A percentile compares a stretch with the other conserved stretches of the same genome.
Conservation (phyloP, 2,888 invertebrate species). For the Synergus japonicus region DNA sequence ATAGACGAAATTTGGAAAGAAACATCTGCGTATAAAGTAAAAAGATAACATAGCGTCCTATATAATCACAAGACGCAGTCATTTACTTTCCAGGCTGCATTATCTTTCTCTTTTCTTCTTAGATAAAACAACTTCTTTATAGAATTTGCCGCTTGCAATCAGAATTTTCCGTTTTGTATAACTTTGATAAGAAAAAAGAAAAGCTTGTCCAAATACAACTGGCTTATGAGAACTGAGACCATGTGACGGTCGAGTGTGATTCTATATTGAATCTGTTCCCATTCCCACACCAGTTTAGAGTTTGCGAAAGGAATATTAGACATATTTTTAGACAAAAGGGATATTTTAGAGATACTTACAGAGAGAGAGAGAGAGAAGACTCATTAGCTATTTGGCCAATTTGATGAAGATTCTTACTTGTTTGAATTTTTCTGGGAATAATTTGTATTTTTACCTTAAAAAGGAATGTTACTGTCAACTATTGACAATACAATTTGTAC, state of each 20-base stretch:
- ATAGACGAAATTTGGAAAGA: not conserved
- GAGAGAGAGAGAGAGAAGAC: no score
- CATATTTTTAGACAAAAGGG: no score
- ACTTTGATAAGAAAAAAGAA: not conserved
- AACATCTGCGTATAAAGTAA: not conserved
- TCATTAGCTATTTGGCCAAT: no score
- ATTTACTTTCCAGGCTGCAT: not conserved
- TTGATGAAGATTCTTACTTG: no score
- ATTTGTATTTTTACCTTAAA: no score
- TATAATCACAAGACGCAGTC: not conserved
- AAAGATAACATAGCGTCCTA: not conserved
- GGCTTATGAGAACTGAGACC: not conserved
- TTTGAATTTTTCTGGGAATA: no score
- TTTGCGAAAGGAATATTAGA: no score
- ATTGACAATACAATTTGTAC: no score
- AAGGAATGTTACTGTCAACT: no score
- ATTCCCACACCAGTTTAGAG: not conserved
- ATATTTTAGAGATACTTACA: no score
- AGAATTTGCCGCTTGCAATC: not conserved
- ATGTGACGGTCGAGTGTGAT: not conserved
- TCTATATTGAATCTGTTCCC: conserved; percentile 1
- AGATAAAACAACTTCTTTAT: not conserved
- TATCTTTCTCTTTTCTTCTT: not conserved
- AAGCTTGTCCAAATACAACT: not conserved
- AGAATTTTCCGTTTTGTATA: not conserved